Evolutionary conservation across 1,140 invertebrate genomes (phyloP).

Genomic region (Brachionus calyciflorus): DNA sequence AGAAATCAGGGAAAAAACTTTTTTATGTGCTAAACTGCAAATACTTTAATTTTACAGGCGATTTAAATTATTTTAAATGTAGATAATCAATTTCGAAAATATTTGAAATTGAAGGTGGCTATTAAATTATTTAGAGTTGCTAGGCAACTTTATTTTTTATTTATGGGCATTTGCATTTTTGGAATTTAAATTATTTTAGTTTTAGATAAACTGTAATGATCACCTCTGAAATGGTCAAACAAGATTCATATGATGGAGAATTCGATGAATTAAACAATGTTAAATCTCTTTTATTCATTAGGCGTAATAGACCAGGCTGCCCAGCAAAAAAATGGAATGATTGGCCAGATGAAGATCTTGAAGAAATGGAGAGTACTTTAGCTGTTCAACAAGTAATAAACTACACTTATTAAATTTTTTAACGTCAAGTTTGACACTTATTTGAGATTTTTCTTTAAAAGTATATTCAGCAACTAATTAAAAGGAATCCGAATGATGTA

Average conservation of each 20-base stretch:
- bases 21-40: too few species aligned
- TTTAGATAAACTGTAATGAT: constrained; percentile 32
- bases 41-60: too few species aligned
- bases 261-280: constrained; percentile 20
- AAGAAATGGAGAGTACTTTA: constrained; percentile 98
- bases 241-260: constrained; percentile 46
- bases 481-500: constrained; percentile 84
- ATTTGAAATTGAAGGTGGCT: too few species aligned
- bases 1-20: too few species aligned
- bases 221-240: constrained; percentile 18
- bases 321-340: constrained; percentile 77
- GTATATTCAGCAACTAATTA: constrained; percentile 96
- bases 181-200: background rate
- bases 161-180: constrained; percentile 11
- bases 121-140: background rate
- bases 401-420: background rate
- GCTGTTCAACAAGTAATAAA: constrained; percentile 81
- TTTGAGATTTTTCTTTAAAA: constrained; percentile 49
- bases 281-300: constrained; percentile 15
- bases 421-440: background rate
- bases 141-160: background rate
- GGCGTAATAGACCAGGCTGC: constrained; percentile 26
- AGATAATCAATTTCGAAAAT: too few species aligned
- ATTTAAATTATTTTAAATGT: too few species aligned
- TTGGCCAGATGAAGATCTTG: constrained; percentile 96